Percentiles rank a stretch among this genome's conserved stretches.
phyloP scores from a whole-genome alignment of 2,797 vertebrate genomes.

The Artibeus lituratus region DNA sequence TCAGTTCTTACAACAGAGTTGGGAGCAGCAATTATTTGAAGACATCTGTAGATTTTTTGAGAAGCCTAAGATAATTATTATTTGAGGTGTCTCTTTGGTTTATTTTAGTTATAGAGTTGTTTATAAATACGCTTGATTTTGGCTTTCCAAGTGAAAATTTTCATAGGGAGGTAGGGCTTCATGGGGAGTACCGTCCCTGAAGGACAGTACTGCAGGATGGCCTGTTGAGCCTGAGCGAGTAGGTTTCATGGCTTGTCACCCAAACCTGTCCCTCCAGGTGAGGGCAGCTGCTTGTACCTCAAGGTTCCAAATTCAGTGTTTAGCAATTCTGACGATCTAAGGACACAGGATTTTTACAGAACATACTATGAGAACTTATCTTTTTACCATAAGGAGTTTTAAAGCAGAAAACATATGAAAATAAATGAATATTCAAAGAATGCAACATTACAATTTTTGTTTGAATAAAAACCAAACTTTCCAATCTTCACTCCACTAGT shows the following conservation, averaged over 20 bases:
- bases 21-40: neutral
- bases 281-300: neutral
- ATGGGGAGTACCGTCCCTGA: neutral
- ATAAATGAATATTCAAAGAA: neutral
- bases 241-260: no score
- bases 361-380: neutral
- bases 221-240: neutral
- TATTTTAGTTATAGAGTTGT: neutral
- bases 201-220: no score
- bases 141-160: neutral
- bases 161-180: neutral
- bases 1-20: neutral
- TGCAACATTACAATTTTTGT: neutral
- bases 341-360: neutral
- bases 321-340: neutral
- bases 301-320: neutral
- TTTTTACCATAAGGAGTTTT: neutral
- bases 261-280: neutral
- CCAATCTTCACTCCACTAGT: neutral
- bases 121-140: neutral
- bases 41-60: neutral
- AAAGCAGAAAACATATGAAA: neutral
- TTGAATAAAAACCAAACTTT: neutral
- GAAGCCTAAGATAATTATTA: neutral
- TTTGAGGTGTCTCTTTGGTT: neutral